A percentile compares a stretch with the other conserved stretches of the same genome.
phyloP scores from a whole-genome alignment of 2,113 vertebrate genomes.

The Nesogale talazaci region DNA sequence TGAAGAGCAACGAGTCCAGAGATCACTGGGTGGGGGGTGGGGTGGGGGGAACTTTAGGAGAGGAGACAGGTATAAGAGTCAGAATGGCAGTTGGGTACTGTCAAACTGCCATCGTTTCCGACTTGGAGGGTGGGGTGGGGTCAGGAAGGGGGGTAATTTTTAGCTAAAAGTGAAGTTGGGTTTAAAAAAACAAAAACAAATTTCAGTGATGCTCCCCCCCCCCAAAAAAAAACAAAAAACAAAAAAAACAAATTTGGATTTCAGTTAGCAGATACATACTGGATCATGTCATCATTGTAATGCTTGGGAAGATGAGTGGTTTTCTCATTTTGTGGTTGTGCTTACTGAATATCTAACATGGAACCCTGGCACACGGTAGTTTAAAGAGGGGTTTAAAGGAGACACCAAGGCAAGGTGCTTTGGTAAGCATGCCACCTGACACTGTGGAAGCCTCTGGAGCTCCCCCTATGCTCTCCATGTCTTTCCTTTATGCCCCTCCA shows the following conservation, averaged over 20 bases:
- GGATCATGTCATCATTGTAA: neutral
- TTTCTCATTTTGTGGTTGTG: neutral
- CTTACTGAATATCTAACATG: neutral
- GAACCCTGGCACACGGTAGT: neutral
- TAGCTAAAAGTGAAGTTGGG: neutral
- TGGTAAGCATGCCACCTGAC: too few relatives aligned
- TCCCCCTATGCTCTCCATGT: neutral
- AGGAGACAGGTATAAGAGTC: neutral
- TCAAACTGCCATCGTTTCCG: neutral
- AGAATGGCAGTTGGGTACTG: rapidly evolving
- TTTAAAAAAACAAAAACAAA: too few relatives aligned
- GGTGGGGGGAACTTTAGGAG: neutral
- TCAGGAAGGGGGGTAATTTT: neutral
- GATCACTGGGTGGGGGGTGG: too few relatives aligned
- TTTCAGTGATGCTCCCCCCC: too few relatives aligned
- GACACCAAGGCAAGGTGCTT: neutral
- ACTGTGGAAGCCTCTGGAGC: too few relatives aligned
- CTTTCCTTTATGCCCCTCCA: neutral
- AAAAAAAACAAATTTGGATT: neutral
- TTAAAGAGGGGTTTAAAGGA: neutral
- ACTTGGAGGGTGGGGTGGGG: too few relatives aligned
- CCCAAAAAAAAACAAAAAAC: too few relatives aligned
- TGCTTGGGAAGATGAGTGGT: neutral
- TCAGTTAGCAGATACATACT: neutral
- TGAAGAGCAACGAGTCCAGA: neutral